Conservation (phyloP, 30 jellyfish, hydroid and myxozoan species). For the Rhopilema esculentum region DNA sequence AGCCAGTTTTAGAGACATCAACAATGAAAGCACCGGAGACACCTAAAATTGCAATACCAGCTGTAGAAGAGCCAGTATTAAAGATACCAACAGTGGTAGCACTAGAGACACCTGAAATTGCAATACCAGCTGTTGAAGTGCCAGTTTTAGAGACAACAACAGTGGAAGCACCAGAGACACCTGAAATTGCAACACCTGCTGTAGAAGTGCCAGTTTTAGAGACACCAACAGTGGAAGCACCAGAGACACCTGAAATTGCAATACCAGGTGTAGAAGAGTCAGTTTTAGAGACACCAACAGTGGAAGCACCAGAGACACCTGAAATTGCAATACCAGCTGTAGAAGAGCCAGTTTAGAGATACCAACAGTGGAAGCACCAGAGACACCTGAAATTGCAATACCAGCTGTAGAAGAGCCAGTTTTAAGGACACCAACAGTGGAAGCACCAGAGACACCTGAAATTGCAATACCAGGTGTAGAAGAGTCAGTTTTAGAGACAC, state of each 20-base stretch:
- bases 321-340: background rate
- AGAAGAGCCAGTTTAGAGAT: background rate
- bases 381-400: background rate
- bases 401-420: background rate
- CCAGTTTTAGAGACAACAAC: background rate
- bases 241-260: background rate
- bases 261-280: background rate
- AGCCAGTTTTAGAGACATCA: background rate
- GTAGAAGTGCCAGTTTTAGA: background rate
- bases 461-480: background rate
- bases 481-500: background rate
- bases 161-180: background rate
- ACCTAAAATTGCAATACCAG: background rate
- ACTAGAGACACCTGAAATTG: background rate
- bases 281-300: background rate
- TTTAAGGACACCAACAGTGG: background rate
- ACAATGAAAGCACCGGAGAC: background rate
- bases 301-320: background rate
- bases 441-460: constrained; percentile 16
- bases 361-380: constrained; percentile 29
- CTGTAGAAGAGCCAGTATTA: background rate
- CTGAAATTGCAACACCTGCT: background rate
- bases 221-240: background rate
- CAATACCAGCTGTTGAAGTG: constrained; percentile 3
- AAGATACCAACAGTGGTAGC: constrained; percentile 1